phyloP scores from a whole-genome alignment of 2,888 invertebrate genomes.

The Euplagia quadripunctaria region DNA sequence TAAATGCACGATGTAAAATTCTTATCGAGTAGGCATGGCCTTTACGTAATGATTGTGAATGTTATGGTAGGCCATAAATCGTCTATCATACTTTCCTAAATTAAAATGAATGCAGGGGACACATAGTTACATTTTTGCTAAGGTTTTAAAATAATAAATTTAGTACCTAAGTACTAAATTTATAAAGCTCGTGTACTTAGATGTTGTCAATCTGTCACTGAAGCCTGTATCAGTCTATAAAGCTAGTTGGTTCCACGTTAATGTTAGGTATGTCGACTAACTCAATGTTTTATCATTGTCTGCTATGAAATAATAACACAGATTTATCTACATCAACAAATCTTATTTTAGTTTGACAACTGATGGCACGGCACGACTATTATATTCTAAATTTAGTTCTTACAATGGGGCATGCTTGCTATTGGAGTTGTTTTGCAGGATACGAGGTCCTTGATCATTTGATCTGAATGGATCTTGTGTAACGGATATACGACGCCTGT shows the following conservation, averaged over 20 bases:
- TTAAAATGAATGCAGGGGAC: background rate
- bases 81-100: background rate
- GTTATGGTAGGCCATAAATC: background rate
- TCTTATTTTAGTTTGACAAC: slow-evolving; percentile 21
- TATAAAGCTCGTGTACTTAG: background rate
- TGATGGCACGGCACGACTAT: slow-evolving; percentile 6
- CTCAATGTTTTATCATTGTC: background rate
- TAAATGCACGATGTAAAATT: background rate
- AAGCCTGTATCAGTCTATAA: background rate
- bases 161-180: background rate
- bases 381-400: slow-evolving; percentile 48
- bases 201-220: too few relatives aligned
- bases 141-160: too few relatives aligned
- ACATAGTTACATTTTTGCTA: too few relatives aligned
- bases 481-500: slow-evolving; percentile 3
- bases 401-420: slow-evolving; percentile 22
- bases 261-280: background rate
- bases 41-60: background rate
- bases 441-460: slow-evolving; percentile 40
- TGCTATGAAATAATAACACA: background rate
- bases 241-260: background rate
- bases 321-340: slow-evolving; percentile 15
- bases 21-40: background rate
- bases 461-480: slow-evolving; percentile 17
- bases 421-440: slow-evolving; percentile 46